Conservation (phyloP, 2,797 vertebrate species). For the Moxostoma hubbsi region DNA sequence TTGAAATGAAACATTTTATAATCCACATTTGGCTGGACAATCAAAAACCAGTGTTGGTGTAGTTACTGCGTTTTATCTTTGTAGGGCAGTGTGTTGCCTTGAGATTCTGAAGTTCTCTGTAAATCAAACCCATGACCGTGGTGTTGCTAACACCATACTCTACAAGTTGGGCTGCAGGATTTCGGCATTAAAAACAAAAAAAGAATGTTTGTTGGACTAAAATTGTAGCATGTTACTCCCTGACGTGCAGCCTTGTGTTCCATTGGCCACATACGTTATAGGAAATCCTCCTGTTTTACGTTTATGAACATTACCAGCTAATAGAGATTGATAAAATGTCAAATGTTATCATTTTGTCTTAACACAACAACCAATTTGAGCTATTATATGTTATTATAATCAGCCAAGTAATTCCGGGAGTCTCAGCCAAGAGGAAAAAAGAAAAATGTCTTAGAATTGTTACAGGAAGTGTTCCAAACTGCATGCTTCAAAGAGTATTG, state of each 20-base stretch:
- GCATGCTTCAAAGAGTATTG: not conserved
- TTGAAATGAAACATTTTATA: too few relatives aligned
- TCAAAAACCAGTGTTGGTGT: too few relatives aligned
- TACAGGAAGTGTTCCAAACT: slow-evolving; percentile 30
- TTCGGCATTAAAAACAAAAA: not conserved
- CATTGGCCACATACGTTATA: not conserved
- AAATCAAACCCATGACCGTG: not conserved
- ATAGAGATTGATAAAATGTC: slow-evolving; percentile 18
- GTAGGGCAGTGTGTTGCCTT: not conserved
- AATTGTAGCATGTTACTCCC: not conserved
- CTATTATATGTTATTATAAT: slow-evolving; percentile 28
- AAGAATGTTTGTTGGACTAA: not conserved
- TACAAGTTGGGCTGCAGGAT: not conserved
- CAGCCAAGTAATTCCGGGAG: slow-evolving; percentile 35
- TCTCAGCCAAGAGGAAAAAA: slow-evolving; percentile 12
- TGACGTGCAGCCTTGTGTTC: slow-evolving; percentile 4
- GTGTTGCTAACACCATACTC: not conserved
- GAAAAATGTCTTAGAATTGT: slow-evolving; percentile 41
- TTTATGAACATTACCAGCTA: not conserved
- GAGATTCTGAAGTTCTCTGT: not conserved
- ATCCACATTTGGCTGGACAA: too few relatives aligned
- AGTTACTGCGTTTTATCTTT: not conserved
- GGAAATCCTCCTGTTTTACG: not conserved
- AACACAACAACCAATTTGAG: slow-evolving; percentile 17
- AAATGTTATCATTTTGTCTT: slow-evolving; percentile 32